Conservation (phyloP, 2,113 vertebrate species). For the Elachura formosa region DNA sequence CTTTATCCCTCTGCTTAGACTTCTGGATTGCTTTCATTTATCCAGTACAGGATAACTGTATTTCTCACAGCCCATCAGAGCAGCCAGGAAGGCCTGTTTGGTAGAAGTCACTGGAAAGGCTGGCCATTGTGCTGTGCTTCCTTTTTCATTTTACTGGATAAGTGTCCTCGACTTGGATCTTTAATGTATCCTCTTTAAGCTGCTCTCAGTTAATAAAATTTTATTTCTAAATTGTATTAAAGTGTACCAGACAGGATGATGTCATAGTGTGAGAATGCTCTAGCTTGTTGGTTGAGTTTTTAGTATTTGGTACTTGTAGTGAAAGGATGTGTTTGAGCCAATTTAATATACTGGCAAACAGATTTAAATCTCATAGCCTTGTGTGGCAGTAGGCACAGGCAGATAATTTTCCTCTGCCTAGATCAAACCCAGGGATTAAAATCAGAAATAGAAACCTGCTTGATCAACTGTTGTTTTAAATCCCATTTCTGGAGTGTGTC, state of each 20-base stretch:
- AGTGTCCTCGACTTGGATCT: constrained; percentile 59
- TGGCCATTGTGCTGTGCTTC: background rate
- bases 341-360: constrained; percentile 11
- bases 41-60: background rate
- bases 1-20: background rate
- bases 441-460: constrained; percentile 18
- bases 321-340: constrained; percentile 41
- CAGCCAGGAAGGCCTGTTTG: background rate
- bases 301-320: constrained; percentile 46
- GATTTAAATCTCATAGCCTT: background rate
- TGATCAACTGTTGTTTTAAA: background rate
- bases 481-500: background rate
- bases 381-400: background rate
- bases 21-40: background rate
- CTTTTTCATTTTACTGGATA: constrained; percentile 49
- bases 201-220: constrained; percentile 67
- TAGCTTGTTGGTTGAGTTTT: constrained; percentile 59
- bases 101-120: background rate
- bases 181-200: constrained; percentile 70
- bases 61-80: background rate
- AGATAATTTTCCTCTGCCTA: background rate
- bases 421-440: constrained; percentile 24
- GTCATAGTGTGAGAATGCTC: constrained; percentile 66
- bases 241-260: constrained; percentile 70
- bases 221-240: constrained; percentile 66